These are phyloP conservation scores for Porites lutea DNA, from an alignment of 64 coral and sea anemone genomes.

Conservation along the genomic window DNA sequence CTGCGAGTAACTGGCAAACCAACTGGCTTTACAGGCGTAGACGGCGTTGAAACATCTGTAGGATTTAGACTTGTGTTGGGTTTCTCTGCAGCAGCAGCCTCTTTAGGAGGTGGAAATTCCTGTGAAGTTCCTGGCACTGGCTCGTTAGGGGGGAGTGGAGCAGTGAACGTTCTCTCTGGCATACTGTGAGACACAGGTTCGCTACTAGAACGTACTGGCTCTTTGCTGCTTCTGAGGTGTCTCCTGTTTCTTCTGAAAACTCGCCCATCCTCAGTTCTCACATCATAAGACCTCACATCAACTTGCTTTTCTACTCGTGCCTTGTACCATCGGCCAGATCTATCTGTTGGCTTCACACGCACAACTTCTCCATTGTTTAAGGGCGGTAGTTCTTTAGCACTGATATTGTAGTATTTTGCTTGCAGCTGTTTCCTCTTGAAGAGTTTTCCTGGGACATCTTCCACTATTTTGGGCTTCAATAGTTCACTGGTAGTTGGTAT, in stretches of 20 bases:
- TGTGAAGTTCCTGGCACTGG: too few relatives aligned
- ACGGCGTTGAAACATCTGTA: too few relatives aligned
- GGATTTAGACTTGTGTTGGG: too few relatives aligned
- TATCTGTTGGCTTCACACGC: background rate
- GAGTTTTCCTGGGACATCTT: conserved; percentile 1
- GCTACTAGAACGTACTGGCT: background rate
- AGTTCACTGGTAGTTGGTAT: background rate
- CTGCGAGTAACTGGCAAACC: too few relatives aligned
- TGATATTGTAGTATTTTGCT: background rate
- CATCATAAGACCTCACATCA: conserved; percentile 51
- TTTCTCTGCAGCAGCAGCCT: too few relatives aligned
- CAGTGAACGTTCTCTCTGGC: too few relatives aligned
- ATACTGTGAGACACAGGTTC: too few relatives aligned
- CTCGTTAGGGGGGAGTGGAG: too few relatives aligned
- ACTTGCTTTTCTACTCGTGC: conserved; percentile 52
- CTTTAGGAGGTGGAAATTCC: too few relatives aligned
- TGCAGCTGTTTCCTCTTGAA: background rate
- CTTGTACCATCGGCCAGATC: conserved; percentile 1
- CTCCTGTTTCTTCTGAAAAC: conserved; percentile 23
- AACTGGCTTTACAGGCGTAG: too few relatives aligned
- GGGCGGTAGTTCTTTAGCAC: background rate
- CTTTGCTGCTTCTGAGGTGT: background rate
- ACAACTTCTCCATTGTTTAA: background rate
- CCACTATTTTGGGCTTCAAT: background rate
- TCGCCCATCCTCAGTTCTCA: conserved; percentile 33